phyloP scores from a whole-genome alignment of 1,140 invertebrate species.

The Drosophila athabasca region DNA sequence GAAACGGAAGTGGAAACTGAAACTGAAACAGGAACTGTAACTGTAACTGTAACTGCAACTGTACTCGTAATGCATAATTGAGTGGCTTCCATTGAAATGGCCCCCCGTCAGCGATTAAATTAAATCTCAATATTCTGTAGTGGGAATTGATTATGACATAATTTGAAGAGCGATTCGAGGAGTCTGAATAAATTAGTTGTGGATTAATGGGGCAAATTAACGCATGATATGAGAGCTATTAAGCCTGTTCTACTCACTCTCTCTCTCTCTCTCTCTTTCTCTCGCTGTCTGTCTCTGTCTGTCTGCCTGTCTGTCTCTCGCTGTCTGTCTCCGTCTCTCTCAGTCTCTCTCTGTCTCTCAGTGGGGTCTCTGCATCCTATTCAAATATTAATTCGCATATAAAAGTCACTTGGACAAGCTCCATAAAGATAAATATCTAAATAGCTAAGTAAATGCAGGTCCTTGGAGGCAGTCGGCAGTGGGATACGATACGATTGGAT shows the following conservation, averaged over 20 bases:
- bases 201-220: conserved; percentile 36
- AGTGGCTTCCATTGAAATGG: neutral
- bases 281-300: conserved; percentile 2
- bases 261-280: neutral
- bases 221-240: conserved; percentile 19
- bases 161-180: conserved; percentile 15
- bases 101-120: too few relatives aligned
- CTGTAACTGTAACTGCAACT: neutral
- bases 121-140: too few relatives aligned
- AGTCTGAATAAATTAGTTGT: conserved; percentile 26
- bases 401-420: conserved; percentile 53
- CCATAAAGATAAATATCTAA: conserved; percentile 57
- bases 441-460: conserved; percentile 55
- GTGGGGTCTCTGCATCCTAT: conserved; percentile 24
- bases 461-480: conserved; percentile 24
- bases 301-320: neutral
- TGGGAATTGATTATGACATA: conserved; percentile 13
- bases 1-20: neutral
- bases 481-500: neutral
- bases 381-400: conserved; percentile 52
- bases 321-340: conserved; percentile 3
- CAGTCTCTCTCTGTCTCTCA: conserved; percentile 12
- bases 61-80: neutral
- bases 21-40: too few relatives aligned
- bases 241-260: neutral